These are phyloP conservation scores for Acrocera orbiculus DNA, from an alignment of 2,888 invertebrate species.

Conservation along the genomic window DNA sequence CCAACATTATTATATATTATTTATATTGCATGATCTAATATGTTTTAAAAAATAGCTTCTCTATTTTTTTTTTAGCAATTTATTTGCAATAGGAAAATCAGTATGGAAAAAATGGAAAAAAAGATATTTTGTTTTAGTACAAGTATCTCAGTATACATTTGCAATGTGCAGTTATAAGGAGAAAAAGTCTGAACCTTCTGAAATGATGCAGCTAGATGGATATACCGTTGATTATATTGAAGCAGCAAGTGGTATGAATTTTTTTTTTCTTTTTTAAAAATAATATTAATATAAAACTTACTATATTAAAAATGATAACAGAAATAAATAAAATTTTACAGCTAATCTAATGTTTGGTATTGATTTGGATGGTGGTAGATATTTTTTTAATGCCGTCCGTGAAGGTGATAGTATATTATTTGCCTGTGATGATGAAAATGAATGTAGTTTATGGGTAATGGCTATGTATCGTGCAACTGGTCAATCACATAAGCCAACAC, in stretches of 20 bases:
- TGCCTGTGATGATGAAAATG: constrained; percentile 94
- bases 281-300: too few species aligned
- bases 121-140: constrained; percentile 93
- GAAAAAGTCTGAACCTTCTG: constrained; percentile 97
- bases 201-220: constrained; percentile 99
- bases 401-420: constrained; percentile 95
- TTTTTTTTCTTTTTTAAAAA: constrained; percentile 4
- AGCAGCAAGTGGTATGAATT: constrained; percentile 65
- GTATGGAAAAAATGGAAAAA: constrained; percentile 99
- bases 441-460: constrained; percentile 98
- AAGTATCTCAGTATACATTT: constrained; percentile 99
- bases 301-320: not conserved
- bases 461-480: constrained; percentile 99
- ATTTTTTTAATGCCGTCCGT: constrained; percentile 95
- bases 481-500: constrained; percentile 96
- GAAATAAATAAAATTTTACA: constrained; percentile 28
- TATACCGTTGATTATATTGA: constrained; percentile 99
- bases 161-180: constrained; percentile 99
- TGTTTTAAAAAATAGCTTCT: too few species aligned
- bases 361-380: constrained; percentile 83
- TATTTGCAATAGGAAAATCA: constrained; percentile 85
- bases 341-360: constrained; percentile 86
- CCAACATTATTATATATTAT: constrained; percentile 1
- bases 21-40: too few species aligned
- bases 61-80: constrained; percentile 38